Evolutionary conservation across 2,797 vertebrate species (phyloP).

Genomic region (Emydoidea blandingii): DNA sequence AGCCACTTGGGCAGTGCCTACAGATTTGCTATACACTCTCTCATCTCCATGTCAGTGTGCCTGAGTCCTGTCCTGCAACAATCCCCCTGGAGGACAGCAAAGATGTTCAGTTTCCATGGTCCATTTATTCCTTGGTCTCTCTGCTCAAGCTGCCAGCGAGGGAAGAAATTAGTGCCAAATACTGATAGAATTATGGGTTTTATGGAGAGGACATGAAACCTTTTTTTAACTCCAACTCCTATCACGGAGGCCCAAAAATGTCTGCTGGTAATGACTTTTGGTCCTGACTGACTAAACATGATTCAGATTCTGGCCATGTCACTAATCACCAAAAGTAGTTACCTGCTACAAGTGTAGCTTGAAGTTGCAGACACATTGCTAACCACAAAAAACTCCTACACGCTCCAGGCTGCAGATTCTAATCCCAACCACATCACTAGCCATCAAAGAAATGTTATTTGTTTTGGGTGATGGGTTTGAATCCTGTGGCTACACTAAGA

Average conservation of each 20-base stretch:
- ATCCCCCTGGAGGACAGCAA: not conserved
- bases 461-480: accelerated
- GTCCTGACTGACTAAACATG: not conserved
- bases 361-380: accelerated
- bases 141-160: accelerated
- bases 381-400: not conserved
- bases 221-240: not conserved
- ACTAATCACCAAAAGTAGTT: not conserved
- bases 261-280: accelerated
- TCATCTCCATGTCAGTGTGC: accelerated
- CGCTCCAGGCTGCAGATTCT: not conserved
- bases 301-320: not conserved
- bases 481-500: accelerated
- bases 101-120: not conserved
- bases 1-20: accelerated
- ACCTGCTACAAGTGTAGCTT: not conserved
- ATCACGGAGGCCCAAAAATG: not conserved
- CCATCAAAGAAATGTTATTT: accelerated
- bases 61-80: accelerated
- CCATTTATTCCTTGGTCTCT: accelerated
- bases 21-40: accelerated
- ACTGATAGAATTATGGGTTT: accelerated
- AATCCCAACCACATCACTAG: not conserved
- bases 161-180: not conserved
- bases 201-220: accelerated